Evolutionary conservation across 2,797 vertebrate species (phyloP), one percentile per base, ranked within the genome.

Genomic region (Crypturellus tataupa): DNA sequence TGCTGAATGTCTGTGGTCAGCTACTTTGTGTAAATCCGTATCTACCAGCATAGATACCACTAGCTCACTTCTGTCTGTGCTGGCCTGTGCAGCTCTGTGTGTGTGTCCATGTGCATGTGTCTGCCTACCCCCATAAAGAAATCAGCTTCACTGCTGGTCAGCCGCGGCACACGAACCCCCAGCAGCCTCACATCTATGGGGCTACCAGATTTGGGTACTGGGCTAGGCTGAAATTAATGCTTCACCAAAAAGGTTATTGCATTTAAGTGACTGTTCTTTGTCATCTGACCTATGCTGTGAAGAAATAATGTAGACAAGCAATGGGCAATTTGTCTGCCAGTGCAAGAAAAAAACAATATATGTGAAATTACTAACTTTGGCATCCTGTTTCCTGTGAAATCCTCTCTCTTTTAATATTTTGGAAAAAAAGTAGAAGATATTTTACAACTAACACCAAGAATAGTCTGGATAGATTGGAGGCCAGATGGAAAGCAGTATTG

Each of bases 31-130:
- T 64, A 89, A 78, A 77, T 12, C 44, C 7, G 31, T 8, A 14
- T 3, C n/a, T 7, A 24, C 4, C 8, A 0, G 1, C 27, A 24
- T 31, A 39, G 56, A 5, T 12, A 40, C 0, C 47, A 70, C 44
- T 68, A 65, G 42, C 20, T 46, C 31, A 46, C 0, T 47, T 14
- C 19, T 0, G 0, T 29, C 29, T 58, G 24, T 37, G 58, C 2
- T 53, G 62, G 44, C 17, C 10, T 31, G 25, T 1, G 1, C 27
- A 47, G 29, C 13, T 17, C 7, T 42, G 3, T 47, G 20, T 37
- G 35, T 42, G 42, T n/a, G 12, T 64, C 7, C 24, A 25, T 12
- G 33, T 27, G 69, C 1, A 0, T 35, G 25, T 16, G 25, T 9
- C 7, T 10, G 53, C 13, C 49, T 51, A 51, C 6, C 24, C 47